A percentile compares a stretch with the other conserved stretches of the same genome.
These are phyloP conservation scores for Smithornis capensis DNA, from an alignment of 2,113 vertebrate species.

Conservation along the genomic window DNA sequence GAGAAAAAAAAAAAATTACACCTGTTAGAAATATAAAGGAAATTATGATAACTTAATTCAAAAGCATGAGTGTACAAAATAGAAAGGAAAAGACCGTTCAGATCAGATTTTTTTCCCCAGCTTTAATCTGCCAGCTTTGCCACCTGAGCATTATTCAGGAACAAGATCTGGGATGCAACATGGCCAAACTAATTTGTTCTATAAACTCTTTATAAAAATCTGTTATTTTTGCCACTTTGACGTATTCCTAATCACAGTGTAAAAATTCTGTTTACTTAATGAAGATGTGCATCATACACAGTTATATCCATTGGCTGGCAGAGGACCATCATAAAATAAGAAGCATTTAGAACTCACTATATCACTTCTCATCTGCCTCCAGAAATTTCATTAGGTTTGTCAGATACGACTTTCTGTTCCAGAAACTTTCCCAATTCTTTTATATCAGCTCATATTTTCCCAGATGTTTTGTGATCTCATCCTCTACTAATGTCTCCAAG, in stretches of 20 bases:
- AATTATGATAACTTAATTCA: not conserved
- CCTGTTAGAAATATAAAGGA: not conserved
- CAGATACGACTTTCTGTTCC: not conserved
- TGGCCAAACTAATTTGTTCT: not conserved
- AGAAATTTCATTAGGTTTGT: slow-evolving; percentile 11
- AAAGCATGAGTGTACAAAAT: not conserved
- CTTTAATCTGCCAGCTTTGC: not conserved
- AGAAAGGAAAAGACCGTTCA: not conserved
- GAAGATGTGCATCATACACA: not conserved
- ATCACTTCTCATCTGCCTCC: not conserved
- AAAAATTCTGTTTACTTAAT: not conserved
- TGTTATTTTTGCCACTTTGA: not conserved
- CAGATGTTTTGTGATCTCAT: slow-evolving; percentile 73
- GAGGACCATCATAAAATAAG: not conserved
- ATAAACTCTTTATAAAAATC: not conserved
- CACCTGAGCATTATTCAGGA: not conserved
- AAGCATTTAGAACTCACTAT: not conserved
- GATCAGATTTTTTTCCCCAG: too few relatives aligned
- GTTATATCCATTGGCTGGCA: not conserved
- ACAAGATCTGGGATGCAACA: not conserved
- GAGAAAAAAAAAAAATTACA: not conserved
- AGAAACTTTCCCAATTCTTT: not conserved
- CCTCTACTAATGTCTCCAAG: slow-evolving; percentile 57
- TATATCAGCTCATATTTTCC: slow-evolving; percentile 54
- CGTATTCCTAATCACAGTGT: not conserved